These are phyloP conservation scores for Pluvialis apricaria DNA, from an alignment of 2,113 vertebrate species.

Conservation along the genomic window DNA sequence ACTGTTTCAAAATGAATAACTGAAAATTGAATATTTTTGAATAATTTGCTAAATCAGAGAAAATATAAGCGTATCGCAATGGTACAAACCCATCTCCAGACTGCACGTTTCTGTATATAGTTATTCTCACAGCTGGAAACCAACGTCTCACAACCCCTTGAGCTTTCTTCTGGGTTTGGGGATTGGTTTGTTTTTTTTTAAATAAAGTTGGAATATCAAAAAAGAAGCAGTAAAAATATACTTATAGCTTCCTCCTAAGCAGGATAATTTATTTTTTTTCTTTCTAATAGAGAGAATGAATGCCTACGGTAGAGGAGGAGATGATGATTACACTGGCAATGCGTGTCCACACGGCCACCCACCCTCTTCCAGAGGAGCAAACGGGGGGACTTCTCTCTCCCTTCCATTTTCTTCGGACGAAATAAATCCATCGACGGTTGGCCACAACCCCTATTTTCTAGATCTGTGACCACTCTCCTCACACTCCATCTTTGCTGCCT, in stretches of 20 bases:
- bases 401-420: background rate
- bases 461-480: background rate
- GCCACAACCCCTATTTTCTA: background rate
- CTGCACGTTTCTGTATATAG: accelerated
- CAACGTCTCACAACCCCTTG: background rate
- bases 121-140: background rate
- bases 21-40: background rate
- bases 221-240: background rate
- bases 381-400: background rate
- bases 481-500: background rate
- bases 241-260: background rate
- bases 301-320: background rate
- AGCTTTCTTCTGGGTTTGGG: background rate
- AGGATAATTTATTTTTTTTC: background rate
- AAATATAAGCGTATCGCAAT: accelerated
- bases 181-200: background rate
- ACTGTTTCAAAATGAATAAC: background rate
- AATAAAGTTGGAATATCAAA: background rate
- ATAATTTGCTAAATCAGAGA: background rate
- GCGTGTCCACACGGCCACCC: accelerated
- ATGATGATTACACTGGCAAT: accelerated
- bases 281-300: background rate
- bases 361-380: background rate
- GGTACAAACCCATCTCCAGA: background rate
- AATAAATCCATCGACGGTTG: background rate